Conservation (phyloP, 1,140 invertebrate species). For the Eurosta solidaginis region DNA sequence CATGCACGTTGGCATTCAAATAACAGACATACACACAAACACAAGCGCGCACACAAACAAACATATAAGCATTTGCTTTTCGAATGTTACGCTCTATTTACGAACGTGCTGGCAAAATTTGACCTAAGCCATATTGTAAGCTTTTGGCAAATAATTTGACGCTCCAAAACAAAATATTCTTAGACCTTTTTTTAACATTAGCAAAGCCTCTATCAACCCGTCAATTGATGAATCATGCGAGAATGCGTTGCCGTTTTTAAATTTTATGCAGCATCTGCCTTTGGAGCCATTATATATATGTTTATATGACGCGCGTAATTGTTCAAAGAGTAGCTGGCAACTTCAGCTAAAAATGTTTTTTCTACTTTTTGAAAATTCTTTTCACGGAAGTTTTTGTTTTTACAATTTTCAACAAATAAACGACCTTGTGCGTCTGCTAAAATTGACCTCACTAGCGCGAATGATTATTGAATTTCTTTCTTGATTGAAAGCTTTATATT, state of each 20-base stretch:
- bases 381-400: background rate
- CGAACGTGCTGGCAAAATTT: background rate
- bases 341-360: no score
- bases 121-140: background rate
- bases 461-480: background rate
- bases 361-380: no score
- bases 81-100: background rate
- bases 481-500: background rate
- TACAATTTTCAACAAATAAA: background rate
- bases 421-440: background rate
- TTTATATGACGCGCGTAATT: no score
- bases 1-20: no score
- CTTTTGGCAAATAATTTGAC: background rate
- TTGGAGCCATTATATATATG: background rate
- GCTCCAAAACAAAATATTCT: background rate
- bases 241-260: background rate
- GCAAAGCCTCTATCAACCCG: background rate
- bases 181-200: no score
- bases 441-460: background rate
- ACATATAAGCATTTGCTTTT: background rate
- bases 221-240: background rate
- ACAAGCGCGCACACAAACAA: background rate
- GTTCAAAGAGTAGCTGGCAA: no score
- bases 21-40: background rate
- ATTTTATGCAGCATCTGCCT: background rate